These are phyloP conservation scores for Tetragnatha versicolor DNA, from an alignment of 1,140 invertebrate genomes.

Conservation along the genomic window DNA sequence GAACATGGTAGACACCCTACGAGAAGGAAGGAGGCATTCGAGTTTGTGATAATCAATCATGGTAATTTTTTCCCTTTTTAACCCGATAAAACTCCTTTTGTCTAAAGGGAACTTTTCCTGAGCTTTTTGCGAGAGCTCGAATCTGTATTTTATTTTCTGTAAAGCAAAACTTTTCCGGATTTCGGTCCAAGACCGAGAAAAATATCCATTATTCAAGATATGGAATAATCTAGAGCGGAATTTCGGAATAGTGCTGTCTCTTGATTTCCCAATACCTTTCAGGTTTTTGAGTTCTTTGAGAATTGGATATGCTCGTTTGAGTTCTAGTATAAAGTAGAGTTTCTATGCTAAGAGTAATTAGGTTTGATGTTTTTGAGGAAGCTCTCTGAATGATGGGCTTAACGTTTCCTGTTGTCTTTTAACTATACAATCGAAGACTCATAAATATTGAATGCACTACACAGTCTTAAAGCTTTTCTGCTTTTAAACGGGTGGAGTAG, in stretches of 20 bases:
- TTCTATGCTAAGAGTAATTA: too few species aligned
- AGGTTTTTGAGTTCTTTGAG: not conserved
- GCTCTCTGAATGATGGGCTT: too few species aligned
- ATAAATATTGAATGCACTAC: too few species aligned
- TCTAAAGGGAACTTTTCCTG: constrained; percentile 5
- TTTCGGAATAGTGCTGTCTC: constrained; percentile 1
- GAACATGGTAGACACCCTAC: not conserved
- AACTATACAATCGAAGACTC: too few species aligned
- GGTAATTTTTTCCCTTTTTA: constrained; percentile 26
- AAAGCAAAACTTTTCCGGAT: constrained; percentile 8
- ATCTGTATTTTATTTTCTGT: constrained; percentile 26
- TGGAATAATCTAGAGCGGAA: constrained; percentile 13
- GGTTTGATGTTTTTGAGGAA: too few species aligned
- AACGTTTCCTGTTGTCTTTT: too few species aligned
- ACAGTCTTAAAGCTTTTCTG: too few species aligned
- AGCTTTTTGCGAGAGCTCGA: not conserved
- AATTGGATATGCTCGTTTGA: too few species aligned
- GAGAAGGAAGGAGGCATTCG: not conserved
- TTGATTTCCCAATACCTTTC: constrained; percentile 27
- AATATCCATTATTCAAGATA: constrained; percentile 38
- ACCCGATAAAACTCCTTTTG: constrained; percentile 1
- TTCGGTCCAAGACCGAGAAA: constrained; percentile 1
- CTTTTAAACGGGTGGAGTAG: too few species aligned
- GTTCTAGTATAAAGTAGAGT: not conserved
- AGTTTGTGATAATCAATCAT: constrained; percentile 33